phyloP scores from a whole-genome alignment of 2,797 vertebrate species.

The Morelia viridis region DNA sequence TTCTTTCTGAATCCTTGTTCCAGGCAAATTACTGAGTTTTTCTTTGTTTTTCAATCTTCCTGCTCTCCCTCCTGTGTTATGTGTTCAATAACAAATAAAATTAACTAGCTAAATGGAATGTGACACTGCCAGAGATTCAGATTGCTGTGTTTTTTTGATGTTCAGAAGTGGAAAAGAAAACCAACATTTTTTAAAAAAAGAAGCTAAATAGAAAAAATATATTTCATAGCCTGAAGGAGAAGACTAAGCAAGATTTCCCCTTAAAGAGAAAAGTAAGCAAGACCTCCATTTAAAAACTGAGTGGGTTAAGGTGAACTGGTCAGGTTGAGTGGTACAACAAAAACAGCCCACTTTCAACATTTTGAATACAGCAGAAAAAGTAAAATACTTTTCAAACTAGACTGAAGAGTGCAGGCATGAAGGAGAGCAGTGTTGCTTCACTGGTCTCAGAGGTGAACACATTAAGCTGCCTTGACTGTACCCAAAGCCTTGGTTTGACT shows the following conservation, averaged over 20 bases:
- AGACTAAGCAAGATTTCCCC: neutral
- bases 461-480: neutral
- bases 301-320: neutral
- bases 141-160: neutral
- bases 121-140: neutral
- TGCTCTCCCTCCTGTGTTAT: too few species aligned
- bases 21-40: too few species aligned
- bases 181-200: too few species aligned
- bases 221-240: too few species aligned
- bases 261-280: too few species aligned
- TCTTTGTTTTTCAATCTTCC: too few species aligned
- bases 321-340: neutral
- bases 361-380: neutral
- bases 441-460: neutral
- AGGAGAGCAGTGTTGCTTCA: neutral
- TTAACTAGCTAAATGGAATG: neutral
- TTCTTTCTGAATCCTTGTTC: neutral
- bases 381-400: neutral
- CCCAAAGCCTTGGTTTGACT: neutral
- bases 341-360: neutral
- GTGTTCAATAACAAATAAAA: too few species aligned
- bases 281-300: neutral
- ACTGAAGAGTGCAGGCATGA: neutral
- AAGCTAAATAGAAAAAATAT: too few species aligned
- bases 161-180: too few species aligned